Evolutionary conservation across 2,888 invertebrate species (phyloP), one percentile per base, ranked within the genome.

Genomic region (Hydraecia micacea): DNA sequence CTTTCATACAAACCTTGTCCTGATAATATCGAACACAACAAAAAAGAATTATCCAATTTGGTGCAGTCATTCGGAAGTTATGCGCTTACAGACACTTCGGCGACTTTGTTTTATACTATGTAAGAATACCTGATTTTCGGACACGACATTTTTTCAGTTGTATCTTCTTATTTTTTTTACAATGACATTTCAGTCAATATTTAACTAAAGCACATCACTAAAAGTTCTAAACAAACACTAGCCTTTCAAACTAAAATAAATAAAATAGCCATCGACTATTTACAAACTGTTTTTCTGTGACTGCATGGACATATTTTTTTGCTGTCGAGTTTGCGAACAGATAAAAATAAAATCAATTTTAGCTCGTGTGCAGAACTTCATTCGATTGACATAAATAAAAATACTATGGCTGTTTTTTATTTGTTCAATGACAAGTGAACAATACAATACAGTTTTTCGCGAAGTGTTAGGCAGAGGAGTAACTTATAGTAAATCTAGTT

Each of bases 311-410:
- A 52, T 18, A 46, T n/a, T 49, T 71, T 49, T 78, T 60, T 71
- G 25, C 5, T 9, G 36, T 36, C 52, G 36, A 58, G 42, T 60
- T 58, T 25, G 39, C 36, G 25, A 42, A 62, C 36, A 36, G 28
- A 65, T 83, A 67, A 80, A 80, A 77, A 65, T 39, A 79, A 80
- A 80, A 68, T 46, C 32, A 42, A 66, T 78, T 72, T 55, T n/a
- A 66, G 6, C 65, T 32, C 77, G 58, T 36, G n/a, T 70, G 58
- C n/a, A 60, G 28, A 66, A 70, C 39, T 69, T 60, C 8, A 77
- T 70, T 60, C 60, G n/a, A 46, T 18, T 32, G 46, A 58, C 28
- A 39, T 55, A 49, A 75, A 68, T 58, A 69, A 75, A 75, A 75
- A 69, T 49, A 63, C 68, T 68, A 58, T 32, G 28, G 46, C 32